Conservation (phyloP, 2,113 vertebrate genomes). For the Amazona vittata region DNA sequence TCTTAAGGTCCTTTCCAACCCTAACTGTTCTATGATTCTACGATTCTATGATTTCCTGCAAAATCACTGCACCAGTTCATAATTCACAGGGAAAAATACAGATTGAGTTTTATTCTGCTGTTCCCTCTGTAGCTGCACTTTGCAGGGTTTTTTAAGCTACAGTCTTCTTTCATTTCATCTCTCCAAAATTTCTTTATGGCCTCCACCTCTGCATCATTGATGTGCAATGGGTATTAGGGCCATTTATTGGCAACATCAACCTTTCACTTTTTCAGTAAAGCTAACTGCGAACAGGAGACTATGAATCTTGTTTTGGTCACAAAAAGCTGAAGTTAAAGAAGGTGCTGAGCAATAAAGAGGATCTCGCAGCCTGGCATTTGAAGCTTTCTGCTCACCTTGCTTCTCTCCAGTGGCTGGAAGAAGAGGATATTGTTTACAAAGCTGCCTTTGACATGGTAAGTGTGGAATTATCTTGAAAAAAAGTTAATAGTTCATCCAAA, state of each 20-base stretch:
- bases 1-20: no score
- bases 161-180: background rate
- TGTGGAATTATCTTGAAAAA: background rate
- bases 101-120: background rate
- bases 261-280: background rate
- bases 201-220: background rate
- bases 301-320: background rate
- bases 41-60: background rate
- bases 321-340: slow-evolving; percentile 5
- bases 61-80: background rate
- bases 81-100: background rate
- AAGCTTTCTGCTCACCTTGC: background rate
- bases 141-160: background rate
- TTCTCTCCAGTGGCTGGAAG: background rate
- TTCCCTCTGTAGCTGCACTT: background rate
- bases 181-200: background rate
- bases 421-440: background rate
- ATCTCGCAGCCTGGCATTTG: background rate
- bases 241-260: background rate
- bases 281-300: background rate
- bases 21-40: no score
- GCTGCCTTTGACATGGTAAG: background rate
- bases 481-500: background rate
- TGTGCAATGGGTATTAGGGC: background rate
- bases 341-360: background rate